phyloP scores from a whole-genome alignment of 2,113 vertebrate species.

The Actenoides hombroni region DNA sequence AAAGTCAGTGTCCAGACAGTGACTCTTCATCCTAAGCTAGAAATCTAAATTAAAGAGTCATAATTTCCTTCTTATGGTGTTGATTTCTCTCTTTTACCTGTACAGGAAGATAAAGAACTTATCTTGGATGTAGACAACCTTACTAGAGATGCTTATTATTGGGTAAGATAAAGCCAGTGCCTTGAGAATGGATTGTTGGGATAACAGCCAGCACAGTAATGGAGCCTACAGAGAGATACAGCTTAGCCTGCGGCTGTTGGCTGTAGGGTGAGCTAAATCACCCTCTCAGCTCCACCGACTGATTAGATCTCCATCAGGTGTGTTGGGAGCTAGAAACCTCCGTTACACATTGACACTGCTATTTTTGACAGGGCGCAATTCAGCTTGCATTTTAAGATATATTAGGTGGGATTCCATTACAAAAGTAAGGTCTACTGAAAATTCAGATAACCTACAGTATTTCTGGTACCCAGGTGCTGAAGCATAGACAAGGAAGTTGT shows the following conservation, averaged over 20 bases:
- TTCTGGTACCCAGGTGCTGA: not conserved
- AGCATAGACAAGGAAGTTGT: not conserved
- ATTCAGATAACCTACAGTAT: not conserved
- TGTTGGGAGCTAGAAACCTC: not conserved
- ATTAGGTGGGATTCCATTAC: not conserved
- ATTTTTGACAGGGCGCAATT: not conserved
- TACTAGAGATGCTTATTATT: not conserved
- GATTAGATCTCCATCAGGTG: not conserved
- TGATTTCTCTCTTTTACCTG: not conserved
- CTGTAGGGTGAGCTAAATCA: not conserved
- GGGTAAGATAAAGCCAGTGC: not conserved
- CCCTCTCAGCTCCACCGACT: not conserved
- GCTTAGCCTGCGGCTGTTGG: not conserved
- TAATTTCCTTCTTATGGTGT: not conserved
- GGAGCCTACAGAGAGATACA: not conserved
- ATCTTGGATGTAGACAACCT: rapidly evolving
- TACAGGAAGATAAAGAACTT: not conserved
- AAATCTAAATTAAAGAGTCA: not conserved
- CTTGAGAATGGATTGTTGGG: not conserved
- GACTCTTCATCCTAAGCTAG: not conserved
- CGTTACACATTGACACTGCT: too few species aligned
- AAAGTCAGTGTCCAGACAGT: not conserved
- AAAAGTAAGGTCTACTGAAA: not conserved
- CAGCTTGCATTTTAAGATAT: not conserved
- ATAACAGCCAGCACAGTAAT: not conserved